Conservation (phyloP, 2,797 vertebrate genomes). For the Cyclopterus lumpus region DNA sequence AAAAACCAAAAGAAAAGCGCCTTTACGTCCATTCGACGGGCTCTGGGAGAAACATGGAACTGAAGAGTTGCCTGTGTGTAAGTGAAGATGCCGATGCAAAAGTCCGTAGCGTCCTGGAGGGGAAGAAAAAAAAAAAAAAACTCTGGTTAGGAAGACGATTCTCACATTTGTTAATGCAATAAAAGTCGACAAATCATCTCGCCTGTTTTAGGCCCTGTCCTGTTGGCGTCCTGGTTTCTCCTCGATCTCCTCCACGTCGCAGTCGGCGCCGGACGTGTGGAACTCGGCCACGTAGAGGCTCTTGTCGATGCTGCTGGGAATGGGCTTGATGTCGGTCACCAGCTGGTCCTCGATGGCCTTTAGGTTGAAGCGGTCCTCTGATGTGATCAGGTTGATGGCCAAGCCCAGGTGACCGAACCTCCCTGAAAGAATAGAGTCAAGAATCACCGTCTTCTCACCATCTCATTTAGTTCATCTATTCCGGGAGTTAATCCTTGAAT, state of each 20-base stretch:
- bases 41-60: slow-evolving; percentile 55
- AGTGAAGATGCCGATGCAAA: slow-evolving; percentile 74
- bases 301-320: slow-evolving; percentile 87
- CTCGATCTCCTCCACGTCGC: slow-evolving; percentile 75
- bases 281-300: slow-evolving; percentile 87
- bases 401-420: slow-evolving; percentile 86
- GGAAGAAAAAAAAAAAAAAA: slow-evolving; percentile 16
- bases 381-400: slow-evolving; percentile 88
- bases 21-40: slow-evolving; percentile 50
- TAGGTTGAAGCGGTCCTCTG: slow-evolving; percentile 87
- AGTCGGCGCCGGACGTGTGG: slow-evolving; percentile 77
- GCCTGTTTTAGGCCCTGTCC: slow-evolving; percentile 72
- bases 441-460: not conserved
- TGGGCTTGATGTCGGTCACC: slow-evolving; percentile 88
- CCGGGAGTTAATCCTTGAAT: not conserved
- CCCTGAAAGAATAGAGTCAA: slow-evolving; percentile 58
- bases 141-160: slow-evolving; percentile 22
- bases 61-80: slow-evolving; percentile 65
- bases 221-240: slow-evolving; percentile 64
- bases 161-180: not conserved
- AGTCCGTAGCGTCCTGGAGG: slow-evolving; percentile 59
- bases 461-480: not conserved
- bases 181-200: not conserved
- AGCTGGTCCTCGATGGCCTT: slow-evolving; percentile 88
- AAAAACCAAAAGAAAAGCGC: slow-evolving; percentile 31